phyloP scores from a whole-genome alignment of 2,113 vertebrate genomes.

The Osmerus eperlanus region DNA sequence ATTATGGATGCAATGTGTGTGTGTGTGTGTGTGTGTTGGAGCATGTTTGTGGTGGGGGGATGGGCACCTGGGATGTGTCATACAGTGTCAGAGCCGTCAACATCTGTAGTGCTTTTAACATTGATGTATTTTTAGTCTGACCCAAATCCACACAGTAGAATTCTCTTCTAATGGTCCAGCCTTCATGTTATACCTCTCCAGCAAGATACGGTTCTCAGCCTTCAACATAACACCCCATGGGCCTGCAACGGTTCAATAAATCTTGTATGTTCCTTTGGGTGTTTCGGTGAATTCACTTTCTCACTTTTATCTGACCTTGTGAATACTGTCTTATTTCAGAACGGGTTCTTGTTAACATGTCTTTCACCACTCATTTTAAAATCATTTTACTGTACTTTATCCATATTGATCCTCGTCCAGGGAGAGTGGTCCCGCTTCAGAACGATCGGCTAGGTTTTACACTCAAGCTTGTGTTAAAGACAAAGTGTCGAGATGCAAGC shows the following conservation, averaged over 20 bases:
- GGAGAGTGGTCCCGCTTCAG: too few relatives aligned
- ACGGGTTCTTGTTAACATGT: too few relatives aligned
- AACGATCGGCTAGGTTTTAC: too few relatives aligned
- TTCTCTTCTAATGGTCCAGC: background rate
- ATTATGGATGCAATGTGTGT: too few relatives aligned
- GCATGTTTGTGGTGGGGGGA: too few relatives aligned
- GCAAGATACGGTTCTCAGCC: constrained; percentile 38
- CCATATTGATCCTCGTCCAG: too few relatives aligned
- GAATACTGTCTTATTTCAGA: background rate
- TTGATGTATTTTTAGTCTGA: constrained; percentile 23
- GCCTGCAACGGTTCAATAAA: constrained; percentile 38
- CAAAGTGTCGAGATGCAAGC: too few relatives aligned
- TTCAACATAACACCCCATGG: constrained; percentile 27
- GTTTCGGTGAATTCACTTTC: constrained; percentile 6
- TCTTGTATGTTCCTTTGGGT: constrained; percentile 10
- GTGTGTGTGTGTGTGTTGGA: too few relatives aligned
- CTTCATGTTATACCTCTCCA: background rate
- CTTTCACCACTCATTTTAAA: too few relatives aligned
- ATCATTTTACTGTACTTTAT: too few relatives aligned
- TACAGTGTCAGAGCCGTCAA: constrained; percentile 1
- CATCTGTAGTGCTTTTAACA: background rate
- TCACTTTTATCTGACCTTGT: constrained; percentile 19
- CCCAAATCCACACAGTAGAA: constrained; percentile 13
- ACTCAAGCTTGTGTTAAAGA: too few relatives aligned
- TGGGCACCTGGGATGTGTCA: background rate